These are phyloP conservation scores for Polymixis lichenea DNA, from an alignment of 2,888 invertebrate species.

Conservation along the genomic window DNA sequence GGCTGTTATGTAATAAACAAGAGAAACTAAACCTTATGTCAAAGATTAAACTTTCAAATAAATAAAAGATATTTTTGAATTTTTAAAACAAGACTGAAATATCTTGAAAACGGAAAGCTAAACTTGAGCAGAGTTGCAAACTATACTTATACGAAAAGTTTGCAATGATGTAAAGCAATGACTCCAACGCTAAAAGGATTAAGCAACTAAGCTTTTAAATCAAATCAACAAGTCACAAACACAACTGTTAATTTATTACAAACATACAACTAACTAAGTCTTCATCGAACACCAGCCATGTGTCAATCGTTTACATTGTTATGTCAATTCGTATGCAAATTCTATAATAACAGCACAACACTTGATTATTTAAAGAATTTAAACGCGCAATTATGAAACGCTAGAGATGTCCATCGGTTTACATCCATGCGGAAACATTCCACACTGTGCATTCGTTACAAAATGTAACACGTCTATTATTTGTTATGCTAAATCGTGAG, in stretches of 20 bases:
- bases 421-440: constrained; percentile 66
- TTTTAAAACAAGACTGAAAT: background rate
- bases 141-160: background rate
- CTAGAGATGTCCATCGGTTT: constrained; percentile 24
- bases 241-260: constrained; percentile 38
- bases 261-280: constrained; percentile 46
- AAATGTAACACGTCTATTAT: constrained; percentile 84
- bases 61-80: background rate
- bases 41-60: background rate
- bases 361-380: constrained; percentile 41
- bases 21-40: background rate
- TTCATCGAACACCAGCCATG: constrained; percentile 31
- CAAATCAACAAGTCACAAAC: constrained; percentile 10
- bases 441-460: constrained; percentile 68
- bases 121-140: background rate
- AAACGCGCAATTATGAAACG: constrained; percentile 17
- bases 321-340: constrained; percentile 60
- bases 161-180: background rate
- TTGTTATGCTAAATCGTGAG: constrained; percentile 86
- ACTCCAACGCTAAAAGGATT: background rate
- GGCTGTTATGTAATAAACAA: background rate
- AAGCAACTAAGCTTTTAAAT: constrained; percentile 1
- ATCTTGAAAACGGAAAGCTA: background rate
- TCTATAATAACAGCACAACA: constrained; percentile 22
- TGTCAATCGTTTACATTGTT: constrained; percentile 50